Evolutionary conservation across 2,113 vertebrate species (phyloP), one percentile per base, ranked within the genome.

Genomic region (Oreocharis arfaki): DNA sequence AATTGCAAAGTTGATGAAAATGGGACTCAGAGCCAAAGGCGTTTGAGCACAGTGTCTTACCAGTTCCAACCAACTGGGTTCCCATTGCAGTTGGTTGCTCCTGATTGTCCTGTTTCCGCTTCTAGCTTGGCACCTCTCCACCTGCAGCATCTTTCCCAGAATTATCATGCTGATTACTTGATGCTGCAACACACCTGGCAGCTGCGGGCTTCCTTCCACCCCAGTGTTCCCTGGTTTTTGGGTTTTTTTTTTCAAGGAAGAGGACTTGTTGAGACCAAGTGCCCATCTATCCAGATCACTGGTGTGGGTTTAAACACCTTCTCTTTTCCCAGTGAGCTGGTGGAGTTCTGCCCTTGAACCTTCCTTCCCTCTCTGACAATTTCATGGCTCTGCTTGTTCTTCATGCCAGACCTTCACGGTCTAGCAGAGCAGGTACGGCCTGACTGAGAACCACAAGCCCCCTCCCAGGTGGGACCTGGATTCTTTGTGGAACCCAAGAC

Each of bases 1-100:
- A 97, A 94, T 84, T 82, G 96, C 93, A 94, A 87, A 97, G 95
- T 89, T 96, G 93, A 95, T 97, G 96, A 96, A 97, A 97, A 96
- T 69, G 91, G 73, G 67, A 88, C 71, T 93, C 1, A 0, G 61
- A 96, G 94, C 93, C 96, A 96, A 95, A 94, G 30, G 60, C 76
- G 84, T 35, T 91, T 95, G 65, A 96, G 73, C 78, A 56, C 11
- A 24, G 76, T 89, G 71, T 64, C 84, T 97, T 78, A 84, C 91
- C 85, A 86, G 93, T 95, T 93, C 86, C 61, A 84, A 41, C 81
- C 85, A 96, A 80, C 73, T 77, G 81, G 35, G 9, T 71, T 95
- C 69, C 92, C 59, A 47, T 28, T 90, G 71, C 65, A 84, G 64
- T 77, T 53, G 44, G 49, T 49, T 83, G 86, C 37, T 96, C 90